These are phyloP conservation scores for Leucoraja erinaceus DNA, from an alignment of 2,113 vertebrate genomes.

Conservation along the genomic window DNA sequence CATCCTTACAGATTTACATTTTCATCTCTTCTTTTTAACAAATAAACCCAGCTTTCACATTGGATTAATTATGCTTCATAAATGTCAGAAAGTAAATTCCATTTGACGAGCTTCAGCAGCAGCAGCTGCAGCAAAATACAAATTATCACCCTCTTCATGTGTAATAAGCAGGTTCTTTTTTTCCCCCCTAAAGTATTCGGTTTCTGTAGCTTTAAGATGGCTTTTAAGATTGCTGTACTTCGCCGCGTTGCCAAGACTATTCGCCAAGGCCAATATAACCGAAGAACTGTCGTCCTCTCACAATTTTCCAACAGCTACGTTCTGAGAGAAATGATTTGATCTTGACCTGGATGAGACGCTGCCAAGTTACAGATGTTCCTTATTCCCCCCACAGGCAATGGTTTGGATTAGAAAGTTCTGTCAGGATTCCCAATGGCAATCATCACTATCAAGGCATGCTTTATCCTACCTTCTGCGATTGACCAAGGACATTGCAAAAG, in stretches of 20 bases:
- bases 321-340: not conserved
- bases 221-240: slow-evolving; percentile 1
- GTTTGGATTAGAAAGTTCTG: not conserved
- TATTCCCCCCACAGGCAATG: not conserved
- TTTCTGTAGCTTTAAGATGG: not conserved
- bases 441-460: not conserved
- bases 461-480: not conserved
- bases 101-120: not conserved
- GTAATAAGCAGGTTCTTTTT: slow-evolving; percentile 8
- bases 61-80: not conserved
- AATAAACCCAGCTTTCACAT: not conserved
- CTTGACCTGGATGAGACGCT: not conserved
- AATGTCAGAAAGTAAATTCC: slow-evolving; percentile 7
- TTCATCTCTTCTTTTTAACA: slow-evolving; percentile 13
- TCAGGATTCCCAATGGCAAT: not conserved
- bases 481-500: not conserved
- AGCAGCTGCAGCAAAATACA: not conserved
- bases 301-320: not conserved
- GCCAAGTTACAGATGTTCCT: not conserved
- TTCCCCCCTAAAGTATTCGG: not conserved
- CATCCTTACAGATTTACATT: slow-evolving; percentile 12
- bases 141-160: slow-evolving; percentile 19
- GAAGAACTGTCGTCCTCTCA: not conserved
- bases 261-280: slow-evolving; percentile 16
- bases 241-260: not conserved